Conservation (phyloP, 2,113 vertebrate species). For the Psittacus erithacus region DNA sequence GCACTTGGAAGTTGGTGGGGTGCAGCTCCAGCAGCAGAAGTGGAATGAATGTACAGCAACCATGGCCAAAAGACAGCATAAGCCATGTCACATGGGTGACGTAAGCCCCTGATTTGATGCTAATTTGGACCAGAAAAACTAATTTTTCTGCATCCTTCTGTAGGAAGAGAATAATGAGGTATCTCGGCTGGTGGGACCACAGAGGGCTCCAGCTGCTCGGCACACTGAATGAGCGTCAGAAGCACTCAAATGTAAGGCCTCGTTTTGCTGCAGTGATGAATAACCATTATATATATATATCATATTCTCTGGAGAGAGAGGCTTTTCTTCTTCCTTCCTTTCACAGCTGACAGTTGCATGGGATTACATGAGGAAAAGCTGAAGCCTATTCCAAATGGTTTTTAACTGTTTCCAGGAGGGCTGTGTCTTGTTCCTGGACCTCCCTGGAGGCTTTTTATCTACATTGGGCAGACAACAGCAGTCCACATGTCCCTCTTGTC, state of each 20-base stretch:
- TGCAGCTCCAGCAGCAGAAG: not conserved
- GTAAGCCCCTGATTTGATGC: rapidly evolving
- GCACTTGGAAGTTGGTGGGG: not conserved
- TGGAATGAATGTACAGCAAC: rapidly evolving
- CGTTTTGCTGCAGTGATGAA: not conserved
- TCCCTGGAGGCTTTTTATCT: not conserved
- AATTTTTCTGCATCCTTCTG: not conserved
- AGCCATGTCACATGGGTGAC: rapidly evolving
- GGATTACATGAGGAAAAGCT: not conserved
- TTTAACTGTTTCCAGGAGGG: not conserved
- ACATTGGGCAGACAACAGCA: rapidly evolving
- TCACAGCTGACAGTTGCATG: not conserved
- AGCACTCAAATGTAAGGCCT: not conserved
- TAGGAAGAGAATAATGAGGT: not conserved
- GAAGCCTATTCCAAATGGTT: rapidly evolving
- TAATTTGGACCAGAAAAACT: not conserved
- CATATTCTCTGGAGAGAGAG: not conserved
- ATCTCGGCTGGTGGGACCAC: not conserved
- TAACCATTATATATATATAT: not conserved
- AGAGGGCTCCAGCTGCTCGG: not conserved
- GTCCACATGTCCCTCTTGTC: rapidly evolving
- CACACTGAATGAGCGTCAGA: not conserved
- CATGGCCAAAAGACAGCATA: rapidly evolving
- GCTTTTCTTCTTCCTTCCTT: not conserved
- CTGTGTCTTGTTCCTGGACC: not conserved